These are phyloP conservation scores for Oriolus oriolus DNA, from an alignment of 2,113 vertebrate species.

Conservation along the genomic window DNA sequence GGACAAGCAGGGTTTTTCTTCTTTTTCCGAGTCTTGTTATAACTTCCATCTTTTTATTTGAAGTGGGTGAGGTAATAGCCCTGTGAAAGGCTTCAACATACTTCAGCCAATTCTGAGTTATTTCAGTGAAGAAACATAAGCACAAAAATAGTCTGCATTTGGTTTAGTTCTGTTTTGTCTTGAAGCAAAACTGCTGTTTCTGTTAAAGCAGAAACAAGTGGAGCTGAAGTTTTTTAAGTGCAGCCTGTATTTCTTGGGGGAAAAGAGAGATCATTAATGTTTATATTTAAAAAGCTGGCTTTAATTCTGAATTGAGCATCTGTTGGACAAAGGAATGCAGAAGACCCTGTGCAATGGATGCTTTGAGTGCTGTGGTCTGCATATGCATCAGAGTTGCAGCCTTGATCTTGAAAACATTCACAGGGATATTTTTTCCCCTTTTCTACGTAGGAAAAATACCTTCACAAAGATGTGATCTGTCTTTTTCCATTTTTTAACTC, in stretches of 20 bases:
- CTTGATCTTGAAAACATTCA: neutral
- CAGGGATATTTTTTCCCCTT: neutral
- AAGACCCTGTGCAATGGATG: neutral
- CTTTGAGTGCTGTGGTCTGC: neutral
- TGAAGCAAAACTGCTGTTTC: neutral
- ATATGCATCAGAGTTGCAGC: neutral
- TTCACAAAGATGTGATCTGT: neutral
- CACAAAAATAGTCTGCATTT: neutral
- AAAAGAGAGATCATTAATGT: neutral
- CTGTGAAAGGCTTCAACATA: neutral
- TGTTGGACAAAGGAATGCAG: neutral
- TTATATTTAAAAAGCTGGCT: neutral
- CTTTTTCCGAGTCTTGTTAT: neutral
- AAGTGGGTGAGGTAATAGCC: neutral
- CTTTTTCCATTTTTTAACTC: neutral
- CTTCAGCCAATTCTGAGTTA: neutral
- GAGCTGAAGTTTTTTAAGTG: neutral
- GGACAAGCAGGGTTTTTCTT: neutral
- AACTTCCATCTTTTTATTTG: neutral
- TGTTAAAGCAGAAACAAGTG: neutral
- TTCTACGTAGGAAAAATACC: neutral
- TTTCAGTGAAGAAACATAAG: neutral
- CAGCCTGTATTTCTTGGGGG: neutral
- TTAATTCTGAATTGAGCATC: constrained; percentile 3
- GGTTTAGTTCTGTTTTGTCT: neutral